Evolutionary conservation across 2,113 vertebrate species (phyloP), one percentile per base, ranked within the genome.

Genomic region (Megaleporinus macrocephalus): DNA sequence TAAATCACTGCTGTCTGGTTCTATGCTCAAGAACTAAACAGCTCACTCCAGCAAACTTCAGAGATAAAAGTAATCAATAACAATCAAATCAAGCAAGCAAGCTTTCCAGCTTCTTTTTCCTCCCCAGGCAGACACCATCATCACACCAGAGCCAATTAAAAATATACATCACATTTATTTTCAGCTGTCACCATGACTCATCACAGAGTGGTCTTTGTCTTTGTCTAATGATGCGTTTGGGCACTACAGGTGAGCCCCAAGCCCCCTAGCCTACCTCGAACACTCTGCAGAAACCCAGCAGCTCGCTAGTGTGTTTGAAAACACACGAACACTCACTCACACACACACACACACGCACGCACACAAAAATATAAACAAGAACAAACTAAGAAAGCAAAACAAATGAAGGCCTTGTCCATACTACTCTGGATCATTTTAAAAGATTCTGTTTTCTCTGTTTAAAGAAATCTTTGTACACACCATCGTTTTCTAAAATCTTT

Each of bases 121-220:
- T 26, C n/a, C 24, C 9, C n/a, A 20, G 27, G 26, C 11, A 87
- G 11, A 89, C 90, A 89, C 84, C 77, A 87, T 82, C 90, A 83
- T 87, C 76, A 87, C 84, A 90, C 84, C 62, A 77, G 53, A 86
- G 76, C 29, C 9, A 20, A 81, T 88, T 92, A 83, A 93, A 94
- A 95, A 95, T 93, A 95, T 92, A 95, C 93, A 91, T 92, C 91
- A 94, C 93, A 92, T 95, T 94, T 95, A 95, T 95, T 95, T 44
- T 86, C 89, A 89, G 90, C 89, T 88, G 88, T 92, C 89, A 92
- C 82, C 86, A 84, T 85, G 87, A 89, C 89, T 88, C 87, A 80
- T 84, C 89, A 93, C 89, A 92, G 87, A 91, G 47, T 71, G 30
- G 89, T 85, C 81, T 47, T 73, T 55, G 77, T 92, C 87, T 89